Evolutionary conservation across 2,888 invertebrate species (phyloP), one percentile per base, ranked within the genome.

Genomic region (Chymomyza fuscimana): DNA sequence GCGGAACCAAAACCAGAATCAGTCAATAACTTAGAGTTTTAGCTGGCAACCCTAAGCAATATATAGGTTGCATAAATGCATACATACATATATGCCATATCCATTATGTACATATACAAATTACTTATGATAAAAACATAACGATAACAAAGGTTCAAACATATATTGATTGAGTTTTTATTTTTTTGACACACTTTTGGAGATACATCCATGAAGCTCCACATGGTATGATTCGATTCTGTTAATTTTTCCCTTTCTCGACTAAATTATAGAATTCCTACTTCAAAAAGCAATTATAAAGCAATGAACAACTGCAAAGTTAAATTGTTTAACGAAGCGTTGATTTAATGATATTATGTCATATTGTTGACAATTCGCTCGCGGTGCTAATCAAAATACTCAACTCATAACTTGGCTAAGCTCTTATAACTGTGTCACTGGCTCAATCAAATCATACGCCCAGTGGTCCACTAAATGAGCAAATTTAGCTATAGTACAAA

Each of bases 391-490:
- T 85, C 88, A 85, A 87, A 83, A 78, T 87, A 78, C 76, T 67
- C 86, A 80, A 86, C 86, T 79, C 78, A 60, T 50, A 46, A 40
- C 40, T 40, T 40, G 36, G 66, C 60, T 65, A 46, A 68, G 40
- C 52, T 51, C 67, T 62, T 46, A 63, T 60, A 87, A 87, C 70
- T 87, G 89, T 87, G 87, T 87, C 87, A 87, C 84, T 89, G 86
- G 86, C 79, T 58, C 79, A 89, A 89, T 89, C 76, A 70, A 87
- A 91, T 90, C 89, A 90, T 86, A 67, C 84, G 90, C 89, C 80
- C 90, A 91, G 89, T 91, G 91, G 82, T 83, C 90, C 89, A 90
- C 79, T 88, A 89, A 90, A 90, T 91, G 82, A 90, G 82, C 87
- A 89, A 89, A 79, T 83, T 58, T 58, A 66, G 65, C 64, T 40